A percentile compares a stretch with the other conserved stretches of the same genome.
These are phyloP conservation scores for Psilopogon haemacephalus DNA, from an alignment of 2,113 vertebrate species.

Conservation along the genomic window DNA sequence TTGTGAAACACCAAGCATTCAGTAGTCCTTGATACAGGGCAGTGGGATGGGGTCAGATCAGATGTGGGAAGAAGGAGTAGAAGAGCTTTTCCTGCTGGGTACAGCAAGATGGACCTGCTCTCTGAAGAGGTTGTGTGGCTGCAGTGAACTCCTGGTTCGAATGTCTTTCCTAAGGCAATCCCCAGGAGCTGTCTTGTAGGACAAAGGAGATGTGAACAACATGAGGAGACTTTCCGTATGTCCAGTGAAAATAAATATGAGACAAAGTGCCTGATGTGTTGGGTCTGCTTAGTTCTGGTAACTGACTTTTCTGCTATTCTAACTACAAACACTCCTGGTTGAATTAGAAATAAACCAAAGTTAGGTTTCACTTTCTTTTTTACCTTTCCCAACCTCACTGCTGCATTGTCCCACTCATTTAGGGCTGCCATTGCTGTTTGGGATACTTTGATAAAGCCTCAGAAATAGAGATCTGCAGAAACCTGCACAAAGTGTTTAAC, in stretches of 20 bases:
- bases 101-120: not conserved
- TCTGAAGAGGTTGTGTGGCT: not conserved
- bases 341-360: not conserved
- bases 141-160: not conserved
- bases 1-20: fast-evolving
- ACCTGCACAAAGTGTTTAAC: not conserved
- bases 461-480: not conserved
- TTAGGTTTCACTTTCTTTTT: not conserved
- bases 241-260: not conserved
- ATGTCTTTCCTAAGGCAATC: not conserved
- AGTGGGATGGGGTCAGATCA: not conserved
- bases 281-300: not conserved
- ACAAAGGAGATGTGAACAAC: not conserved
- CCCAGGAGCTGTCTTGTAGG: not conserved
- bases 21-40: not conserved
- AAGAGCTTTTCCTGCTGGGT: not conserved
- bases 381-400: not conserved
- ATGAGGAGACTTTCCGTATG: not conserved
- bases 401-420: not conserved
- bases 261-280: not conserved
- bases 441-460: not conserved
- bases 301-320: not conserved
- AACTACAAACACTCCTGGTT: not conserved
- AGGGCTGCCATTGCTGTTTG: not conserved
- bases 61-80: not conserved